Evolutionary conservation across 1,140 invertebrate genomes (phyloP).

Genomic region (Drosophila carrolli): DNA sequence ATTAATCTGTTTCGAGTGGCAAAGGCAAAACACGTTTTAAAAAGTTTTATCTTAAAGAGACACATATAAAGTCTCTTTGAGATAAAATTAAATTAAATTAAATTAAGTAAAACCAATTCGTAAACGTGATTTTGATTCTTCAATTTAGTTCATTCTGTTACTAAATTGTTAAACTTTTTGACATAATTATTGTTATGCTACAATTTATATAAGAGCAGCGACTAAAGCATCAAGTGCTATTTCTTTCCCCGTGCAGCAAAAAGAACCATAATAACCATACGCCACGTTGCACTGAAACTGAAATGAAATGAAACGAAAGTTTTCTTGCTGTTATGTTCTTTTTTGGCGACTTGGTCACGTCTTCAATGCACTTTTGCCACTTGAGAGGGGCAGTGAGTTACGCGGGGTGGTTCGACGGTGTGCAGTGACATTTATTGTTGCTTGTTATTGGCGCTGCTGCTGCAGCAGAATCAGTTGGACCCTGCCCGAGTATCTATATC

Average conservation of each 20-base stretch:
- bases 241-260: not conserved
- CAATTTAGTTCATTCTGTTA: too few relatives aligned
- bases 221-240: not conserved
- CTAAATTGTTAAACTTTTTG: too few relatives aligned
- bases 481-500: conserved; percentile 53
- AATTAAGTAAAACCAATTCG: too few relatives aligned
- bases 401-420: conserved; percentile 3
- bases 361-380: conserved; percentile 65
- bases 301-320: conserved; percentile 54
- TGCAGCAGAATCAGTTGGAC: conserved; percentile 26
- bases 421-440: conserved; percentile 64
- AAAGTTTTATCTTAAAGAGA: too few relatives aligned
- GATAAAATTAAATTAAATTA: too few relatives aligned
- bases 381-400: not conserved
- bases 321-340: conserved; percentile 19
- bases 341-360: conserved; percentile 68
- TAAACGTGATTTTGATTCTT: too few relatives aligned
- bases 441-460: conserved; percentile 56
- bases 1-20: too few relatives aligned
- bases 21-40: too few relatives aligned
- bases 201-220: too few relatives aligned
- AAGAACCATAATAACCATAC: conserved; percentile 62
- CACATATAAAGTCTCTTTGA: too few relatives aligned
- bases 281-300: conserved; percentile 54
- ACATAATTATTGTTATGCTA: too few relatives aligned